Base-by-base conservation (phyloP, 1,140 invertebrate species). In the Leptopilina clavipes region DNA sequence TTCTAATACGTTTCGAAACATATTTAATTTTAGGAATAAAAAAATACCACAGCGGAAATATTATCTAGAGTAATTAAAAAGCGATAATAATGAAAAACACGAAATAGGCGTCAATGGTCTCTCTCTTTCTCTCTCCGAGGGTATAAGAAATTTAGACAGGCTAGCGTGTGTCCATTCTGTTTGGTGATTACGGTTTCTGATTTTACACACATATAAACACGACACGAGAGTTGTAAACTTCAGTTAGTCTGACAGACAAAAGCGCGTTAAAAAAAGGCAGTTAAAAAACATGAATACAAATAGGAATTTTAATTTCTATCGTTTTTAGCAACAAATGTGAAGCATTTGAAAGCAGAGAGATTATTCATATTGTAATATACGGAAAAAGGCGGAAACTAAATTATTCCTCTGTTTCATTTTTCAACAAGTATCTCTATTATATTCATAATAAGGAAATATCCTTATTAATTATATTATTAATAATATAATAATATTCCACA, bases 251-350 rank as follows among this genome's bases (percentile, higher is more conserved):
- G 48, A 52, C 48, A 52, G 48, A 52, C 48, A 52, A 52, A 52
- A 52, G 48, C 48, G 48, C 48, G 48, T 52, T 40, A 40, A 52
- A 52, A 52, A 52, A 52, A 52, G 6, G 48, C 14, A 52, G 48
- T 52, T 52, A 52, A 52, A 31, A 45, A 52, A 52, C 48, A 52
- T 52, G 48, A n/a, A 52, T 52, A 52, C n/a, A 52, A 52, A 52
- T 52, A 17, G 48, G 48, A 17, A 52, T 52, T 52, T 52, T 17
- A 17, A n/a, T 52, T 52, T 52, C 48, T 52, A 17, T 52, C 48
- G 48, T 52, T 52, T 52, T 52, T n/a, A n/a, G n/a, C n/a, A n/a
- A n/a, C n/a, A n/a, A n/a, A 52, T 52, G 5, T 31, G 17, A 52
- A n/a, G 14, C 48, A 52, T 52, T 52, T 52, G 3, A 52, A 1